Percentiles rank a stretch among this genome's conserved stretches.
Conservation (phyloP, 1,140 invertebrate genomes). For the Neotoxoptera formosana region DNA sequence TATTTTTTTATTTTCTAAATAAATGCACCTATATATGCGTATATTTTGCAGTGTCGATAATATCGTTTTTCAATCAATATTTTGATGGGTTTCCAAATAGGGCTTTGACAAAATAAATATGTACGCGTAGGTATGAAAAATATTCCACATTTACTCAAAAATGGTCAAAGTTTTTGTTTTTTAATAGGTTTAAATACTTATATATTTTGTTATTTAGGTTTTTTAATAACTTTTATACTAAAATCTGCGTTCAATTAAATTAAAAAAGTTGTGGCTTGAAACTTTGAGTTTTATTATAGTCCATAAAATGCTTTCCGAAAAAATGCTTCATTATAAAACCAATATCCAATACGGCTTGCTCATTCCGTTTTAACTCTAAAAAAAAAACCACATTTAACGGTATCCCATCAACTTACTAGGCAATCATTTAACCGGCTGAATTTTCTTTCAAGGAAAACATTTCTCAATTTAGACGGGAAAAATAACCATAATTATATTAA, state of each 20-base stretch:
- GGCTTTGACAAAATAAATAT: neutral
- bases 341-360: neutral
- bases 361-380: neutral
- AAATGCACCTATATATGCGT: neutral
- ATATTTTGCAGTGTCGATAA: neutral
- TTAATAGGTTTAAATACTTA: neutral
- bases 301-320: neutral
- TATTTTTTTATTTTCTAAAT: neutral
- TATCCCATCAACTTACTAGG: neutral
- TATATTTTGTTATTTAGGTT: neutral
- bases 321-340: slow-evolving; percentile 12
- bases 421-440: neutral
- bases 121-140: neutral
- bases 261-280: neutral
- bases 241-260: slow-evolving; percentile 10
- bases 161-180: neutral
- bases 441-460: neutral
- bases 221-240: slow-evolving; percentile 19
- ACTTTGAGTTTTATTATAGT: neutral
- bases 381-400: neutral
- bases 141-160: neutral
- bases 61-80: neutral
- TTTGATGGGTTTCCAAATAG: neutral
- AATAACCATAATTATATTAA: neutral
- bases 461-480: neutral